Base-by-base conservation (phyloP, 2,888 invertebrate genomes). In the Pinctada fucata region DNA sequence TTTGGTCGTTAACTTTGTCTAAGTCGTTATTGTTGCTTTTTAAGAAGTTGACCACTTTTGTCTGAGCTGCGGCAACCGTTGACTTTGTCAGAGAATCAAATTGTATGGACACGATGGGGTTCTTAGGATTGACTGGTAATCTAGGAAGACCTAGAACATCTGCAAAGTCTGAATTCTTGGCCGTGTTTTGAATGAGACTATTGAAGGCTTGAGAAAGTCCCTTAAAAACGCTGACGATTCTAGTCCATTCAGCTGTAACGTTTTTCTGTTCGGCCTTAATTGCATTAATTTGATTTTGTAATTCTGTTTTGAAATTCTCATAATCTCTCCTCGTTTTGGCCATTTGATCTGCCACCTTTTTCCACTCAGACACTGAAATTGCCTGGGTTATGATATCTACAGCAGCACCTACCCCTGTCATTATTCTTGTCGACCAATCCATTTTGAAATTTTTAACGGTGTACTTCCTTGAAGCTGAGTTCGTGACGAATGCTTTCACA, bases 121-220 rank as follows among this genome's bases (percentile, higher is more conserved):
- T 5, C 5, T 5, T n/a, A 3, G 49, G 50, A n/a, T 70, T 52
- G 31, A 70, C 51, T 50, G 49, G 70, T 31, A 70, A 52, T n/a
- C 16, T 51, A 13, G 64, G n/a, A 48, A 72, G 72, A 8, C 72
- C 72, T 3, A 72, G 8, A 48, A 72, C 70, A 50, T 70, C 70
- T n/a, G 70, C 50, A 45, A 70, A 70, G 8, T 70, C 52, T 4
- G 8, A 31, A 45, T 50, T 31, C 10, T 70, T n/a, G 4, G 70
- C 31, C 1, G 70, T 10, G 45, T 70, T 70, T 16, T 51, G 31
- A 2, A 70, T 16, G 51, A 70, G 10, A 8, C 8, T 3, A 5
- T 70, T 70, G 6, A 70, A 70, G 10, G 70, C 51, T 45, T 51
- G 2, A 31, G 13, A n/a, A 51, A 70, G 8, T 10, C 31, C n/a